Percentiles rank a stretch among this genome's conserved stretches.
Evolutionary conservation across 2,113 vertebrate species (phyloP).

Genomic region (Pseudopodoces humilis): DNA sequence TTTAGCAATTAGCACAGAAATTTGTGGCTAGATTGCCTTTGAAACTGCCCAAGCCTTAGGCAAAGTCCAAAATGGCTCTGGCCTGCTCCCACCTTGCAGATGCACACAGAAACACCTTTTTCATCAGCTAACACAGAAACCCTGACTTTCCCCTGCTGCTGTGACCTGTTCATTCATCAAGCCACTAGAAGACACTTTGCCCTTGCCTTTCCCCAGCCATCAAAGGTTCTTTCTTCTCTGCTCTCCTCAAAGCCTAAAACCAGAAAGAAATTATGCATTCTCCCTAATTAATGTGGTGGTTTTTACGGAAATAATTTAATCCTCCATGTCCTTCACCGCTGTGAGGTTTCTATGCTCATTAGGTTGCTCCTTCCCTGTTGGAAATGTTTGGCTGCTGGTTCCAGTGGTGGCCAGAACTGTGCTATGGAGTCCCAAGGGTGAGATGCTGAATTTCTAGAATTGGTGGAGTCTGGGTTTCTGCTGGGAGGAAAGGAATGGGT

Average conservation of each 20-base stretch:
- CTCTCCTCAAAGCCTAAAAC: constrained; percentile 21
- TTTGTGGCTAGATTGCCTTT: not conserved
- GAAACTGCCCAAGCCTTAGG: not conserved
- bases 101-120: not conserved
- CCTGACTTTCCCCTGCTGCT: not conserved
- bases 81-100: not conserved
- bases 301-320: constrained; percentile 14
- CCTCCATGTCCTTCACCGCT: not conserved
- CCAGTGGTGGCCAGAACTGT: not conserved
- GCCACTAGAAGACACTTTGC: not conserved
- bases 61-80: not conserved
- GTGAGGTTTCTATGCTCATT: not conserved
- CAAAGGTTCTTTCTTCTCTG: constrained; percentile 33
- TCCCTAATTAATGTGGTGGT: constrained; percentile 33
- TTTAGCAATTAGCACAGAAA: not conserved
- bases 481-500: not conserved
- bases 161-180: not conserved
- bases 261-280: not conserved
- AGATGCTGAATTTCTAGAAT: not conserved
- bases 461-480: not conserved
- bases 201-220: not conserved
- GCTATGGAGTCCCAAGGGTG: accelerated
- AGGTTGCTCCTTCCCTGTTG: not conserved
- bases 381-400: not conserved
- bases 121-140: not conserved